Percentiles rank a stretch among this genome's conserved stretches.
These are phyloP conservation scores for Tichodroma muraria DNA, from an alignment of 2,113 vertebrate species.

Conservation along the genomic window DNA sequence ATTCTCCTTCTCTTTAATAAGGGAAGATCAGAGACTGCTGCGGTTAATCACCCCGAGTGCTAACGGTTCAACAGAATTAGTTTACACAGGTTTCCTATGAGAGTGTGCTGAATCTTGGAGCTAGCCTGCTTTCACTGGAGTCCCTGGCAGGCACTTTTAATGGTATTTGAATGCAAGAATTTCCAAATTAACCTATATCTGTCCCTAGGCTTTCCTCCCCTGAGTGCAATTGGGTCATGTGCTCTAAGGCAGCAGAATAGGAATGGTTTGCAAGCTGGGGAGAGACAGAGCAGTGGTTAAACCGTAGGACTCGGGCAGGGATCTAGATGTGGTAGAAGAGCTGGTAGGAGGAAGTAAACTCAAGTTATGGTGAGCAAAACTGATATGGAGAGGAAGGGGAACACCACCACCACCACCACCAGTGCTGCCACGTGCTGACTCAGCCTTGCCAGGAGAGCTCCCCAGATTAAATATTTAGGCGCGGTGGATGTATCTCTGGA, in stretches of 20 bases:
- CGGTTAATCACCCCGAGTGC: slow-evolving; percentile 17
- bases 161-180: not conserved
- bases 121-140: not conserved
- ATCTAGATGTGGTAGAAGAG: not conserved
- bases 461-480: not conserved
- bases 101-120: not conserved
- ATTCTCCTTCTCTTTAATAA: slow-evolving; percentile 44
- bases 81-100: slow-evolving; percentile 30
- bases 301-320: not conserved
- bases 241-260: not conserved
- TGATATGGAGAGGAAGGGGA: not conserved
- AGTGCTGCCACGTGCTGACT: fast-evolving
- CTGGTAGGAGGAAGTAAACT: not conserved
- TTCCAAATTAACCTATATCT: not conserved
- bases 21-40: slow-evolving; percentile 46
- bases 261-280: not conserved
- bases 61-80: slow-evolving; percentile 32
- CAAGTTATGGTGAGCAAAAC: not conserved
- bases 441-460: not conserved
- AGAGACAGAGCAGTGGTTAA: not conserved
- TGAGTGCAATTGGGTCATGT: fast-evolving
- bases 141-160: not conserved
- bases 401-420: too few species aligned
- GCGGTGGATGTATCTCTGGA: not conserved
- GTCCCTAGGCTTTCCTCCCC: not conserved